phyloP scores from a whole-genome alignment of 2,888 invertebrate species.

The Tipula vernalis region DNA sequence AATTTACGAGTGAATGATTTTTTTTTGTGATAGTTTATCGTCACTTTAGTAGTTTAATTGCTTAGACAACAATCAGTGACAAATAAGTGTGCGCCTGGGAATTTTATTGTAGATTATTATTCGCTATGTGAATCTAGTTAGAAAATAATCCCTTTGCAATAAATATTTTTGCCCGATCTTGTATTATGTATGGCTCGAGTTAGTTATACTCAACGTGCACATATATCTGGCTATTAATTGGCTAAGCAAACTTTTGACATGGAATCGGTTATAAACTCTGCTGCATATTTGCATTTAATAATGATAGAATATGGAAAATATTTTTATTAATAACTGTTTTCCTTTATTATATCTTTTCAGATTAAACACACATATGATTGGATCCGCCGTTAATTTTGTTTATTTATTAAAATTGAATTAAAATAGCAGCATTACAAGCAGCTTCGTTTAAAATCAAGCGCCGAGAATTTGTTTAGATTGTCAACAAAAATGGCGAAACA shows the following conservation, averaged over 20 bases:
- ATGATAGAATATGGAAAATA: background rate
- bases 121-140: background rate
- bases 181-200: too few species aligned
- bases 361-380: background rate
- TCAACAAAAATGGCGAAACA: constrained; percentile 40
- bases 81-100: background rate
- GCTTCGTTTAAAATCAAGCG: background rate
- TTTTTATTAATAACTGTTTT: background rate
- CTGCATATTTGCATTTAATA: too few species aligned
- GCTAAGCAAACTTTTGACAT: too few species aligned
- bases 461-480: background rate
- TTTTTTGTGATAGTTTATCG: background rate
- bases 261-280: too few species aligned
- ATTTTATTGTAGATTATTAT: background rate
- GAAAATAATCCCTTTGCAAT: too few species aligned
- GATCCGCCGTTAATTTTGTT: background rate
- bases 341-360: background rate
- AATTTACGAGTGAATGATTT: background rate
- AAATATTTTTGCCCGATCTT: too few species aligned
- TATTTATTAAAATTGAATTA: background rate
- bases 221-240: too few species aligned
- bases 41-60: background rate
- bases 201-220: too few species aligned
- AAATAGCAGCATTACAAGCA: background rate
- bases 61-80: background rate